phyloP scores from a whole-genome alignment of 2,797 vertebrate genomes.

The Tangara arthus region DNA sequence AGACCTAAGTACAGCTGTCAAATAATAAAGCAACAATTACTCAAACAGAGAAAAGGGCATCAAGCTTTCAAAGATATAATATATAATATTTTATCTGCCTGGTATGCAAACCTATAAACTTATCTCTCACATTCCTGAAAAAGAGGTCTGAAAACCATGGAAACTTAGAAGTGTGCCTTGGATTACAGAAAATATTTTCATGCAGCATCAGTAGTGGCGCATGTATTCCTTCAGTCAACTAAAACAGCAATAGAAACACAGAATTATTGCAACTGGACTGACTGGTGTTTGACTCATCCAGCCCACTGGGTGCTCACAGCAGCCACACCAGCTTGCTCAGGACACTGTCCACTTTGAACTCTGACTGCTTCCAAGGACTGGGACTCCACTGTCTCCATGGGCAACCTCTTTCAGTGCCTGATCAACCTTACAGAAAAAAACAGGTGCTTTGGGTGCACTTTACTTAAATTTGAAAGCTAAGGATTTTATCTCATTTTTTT shows the following conservation, averaged over 20 bases:
- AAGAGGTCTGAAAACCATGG: neutral
- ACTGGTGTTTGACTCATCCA: neutral
- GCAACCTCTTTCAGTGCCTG: neutral
- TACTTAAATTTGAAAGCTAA: neutral
- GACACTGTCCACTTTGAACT: neutral
- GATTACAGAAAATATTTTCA: neutral
- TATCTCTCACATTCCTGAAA: neutral
- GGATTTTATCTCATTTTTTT: neutral
- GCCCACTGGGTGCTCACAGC: rapidly evolving
- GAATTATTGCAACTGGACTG: too few relatives aligned
- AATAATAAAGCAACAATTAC: neutral
- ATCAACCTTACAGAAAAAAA: neutral
- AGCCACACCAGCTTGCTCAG: neutral
- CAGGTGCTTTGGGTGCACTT: neutral
- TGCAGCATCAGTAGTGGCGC: neutral
- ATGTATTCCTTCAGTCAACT: neutral
- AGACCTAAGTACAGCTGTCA: neutral
- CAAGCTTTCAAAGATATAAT: neutral
- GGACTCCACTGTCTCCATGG: neutral
- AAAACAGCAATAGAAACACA: neutral
- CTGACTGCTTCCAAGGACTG: neutral
- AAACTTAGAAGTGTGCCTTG: neutral
- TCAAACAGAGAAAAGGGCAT: neutral
- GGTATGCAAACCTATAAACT: neutral
- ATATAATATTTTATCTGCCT: neutral